Conservation (phyloP, 2,113 vertebrate genomes). For the Hyperoodon ampullatus region DNA sequence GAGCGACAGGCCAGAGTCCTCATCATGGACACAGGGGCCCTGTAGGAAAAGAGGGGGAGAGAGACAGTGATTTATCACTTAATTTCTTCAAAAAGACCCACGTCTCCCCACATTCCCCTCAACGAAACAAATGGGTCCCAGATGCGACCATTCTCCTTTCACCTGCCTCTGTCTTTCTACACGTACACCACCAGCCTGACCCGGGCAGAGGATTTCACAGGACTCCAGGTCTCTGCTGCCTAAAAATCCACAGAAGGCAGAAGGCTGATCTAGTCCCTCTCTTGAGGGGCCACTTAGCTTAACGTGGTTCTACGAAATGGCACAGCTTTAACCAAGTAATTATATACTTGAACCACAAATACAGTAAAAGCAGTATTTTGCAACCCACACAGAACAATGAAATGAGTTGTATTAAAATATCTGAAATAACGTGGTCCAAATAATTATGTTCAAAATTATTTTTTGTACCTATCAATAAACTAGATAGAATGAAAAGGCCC, state of each 20-base stretch:
- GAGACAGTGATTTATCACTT: not conserved
- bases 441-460: not conserved
- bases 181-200: not conserved
- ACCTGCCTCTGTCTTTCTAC: not conserved
- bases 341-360: not conserved
- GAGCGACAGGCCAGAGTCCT: constrained; percentile 92
- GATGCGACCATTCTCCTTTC: fast-evolving
- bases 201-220: not conserved
- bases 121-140: not conserved
- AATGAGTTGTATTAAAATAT: not conserved
- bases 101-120: not conserved
- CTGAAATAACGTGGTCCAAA: not conserved
- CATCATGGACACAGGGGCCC: constrained; percentile 95
- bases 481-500: not conserved
- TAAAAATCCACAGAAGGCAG: not conserved
- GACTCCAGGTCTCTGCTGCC: not conserved
- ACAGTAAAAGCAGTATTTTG: not conserved
- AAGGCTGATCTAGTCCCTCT: not conserved
- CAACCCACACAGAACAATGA: not conserved
- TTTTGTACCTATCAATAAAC: not conserved
- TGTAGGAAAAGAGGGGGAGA: constrained; percentile 69
- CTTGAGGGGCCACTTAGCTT: not conserved
- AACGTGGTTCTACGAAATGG: not conserved
- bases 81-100: not conserved
- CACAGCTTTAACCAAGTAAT: not conserved